Evolutionary conservation across 2,113 vertebrate species (phyloP).

Genomic region (Regulus satrapa): DNA sequence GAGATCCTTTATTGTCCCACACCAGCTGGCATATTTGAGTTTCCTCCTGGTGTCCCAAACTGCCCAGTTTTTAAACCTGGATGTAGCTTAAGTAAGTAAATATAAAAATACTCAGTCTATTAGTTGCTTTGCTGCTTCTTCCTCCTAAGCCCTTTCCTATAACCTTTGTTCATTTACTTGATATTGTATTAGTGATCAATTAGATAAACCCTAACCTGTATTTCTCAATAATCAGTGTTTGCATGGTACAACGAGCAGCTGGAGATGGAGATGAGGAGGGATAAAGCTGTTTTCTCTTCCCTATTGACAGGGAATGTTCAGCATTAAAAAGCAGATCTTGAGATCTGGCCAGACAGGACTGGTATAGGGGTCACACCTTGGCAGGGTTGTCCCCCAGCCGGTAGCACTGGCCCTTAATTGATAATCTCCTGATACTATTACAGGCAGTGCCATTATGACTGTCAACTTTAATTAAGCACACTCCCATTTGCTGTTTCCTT

Average conservation of each 20-base stretch:
- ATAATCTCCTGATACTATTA: slow-evolving; percentile 55
- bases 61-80: not conserved
- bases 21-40: not conserved
- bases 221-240: not conserved
- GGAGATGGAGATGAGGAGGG: not conserved
- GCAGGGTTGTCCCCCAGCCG: not conserved
- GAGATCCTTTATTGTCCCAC: not conserved
- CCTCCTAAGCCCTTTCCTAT: not conserved
- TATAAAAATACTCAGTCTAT: not conserved
- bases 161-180: not conserved
- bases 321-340: not conserved
- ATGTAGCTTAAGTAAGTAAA: not conserved
- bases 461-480: slow-evolving; percentile 57
- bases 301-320: not conserved
- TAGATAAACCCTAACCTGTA: not conserved
- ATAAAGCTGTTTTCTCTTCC: not conserved
- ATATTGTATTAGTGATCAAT: not conserved
- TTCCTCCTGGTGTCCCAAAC: not conserved
- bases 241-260: not conserved
- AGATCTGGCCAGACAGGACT: not conserved
- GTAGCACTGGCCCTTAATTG: not conserved
- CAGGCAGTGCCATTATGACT: slow-evolving; percentile 25
- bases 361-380: not conserved
- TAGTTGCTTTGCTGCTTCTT: no score
- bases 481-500: slow-evolving; percentile 12